Percentiles rank a stretch among this genome's conserved stretches.
phyloP scores from a whole-genome alignment of 2,888 invertebrate species.

The Norana najaformis region DNA sequence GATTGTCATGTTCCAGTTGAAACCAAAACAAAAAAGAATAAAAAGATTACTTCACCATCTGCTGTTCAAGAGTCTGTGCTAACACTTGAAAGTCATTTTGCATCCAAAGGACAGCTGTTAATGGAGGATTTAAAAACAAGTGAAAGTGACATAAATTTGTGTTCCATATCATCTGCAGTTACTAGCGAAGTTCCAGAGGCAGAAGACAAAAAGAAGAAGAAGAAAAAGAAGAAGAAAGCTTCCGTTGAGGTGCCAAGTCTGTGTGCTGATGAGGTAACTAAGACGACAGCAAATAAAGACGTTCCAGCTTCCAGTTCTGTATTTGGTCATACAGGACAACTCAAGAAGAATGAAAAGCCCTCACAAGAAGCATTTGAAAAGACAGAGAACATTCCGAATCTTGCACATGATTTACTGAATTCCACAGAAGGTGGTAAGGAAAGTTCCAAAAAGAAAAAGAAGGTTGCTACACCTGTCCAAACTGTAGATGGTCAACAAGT shows the following conservation, averaged over 20 bases:
- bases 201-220: conserved; percentile 17
- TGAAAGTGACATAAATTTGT: background rate
- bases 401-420: background rate
- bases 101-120: background rate
- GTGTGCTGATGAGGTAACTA: background rate
- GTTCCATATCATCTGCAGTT: background rate
- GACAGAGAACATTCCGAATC: background rate
- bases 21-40: too few relatives aligned
- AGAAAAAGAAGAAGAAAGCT: conserved; percentile 9
- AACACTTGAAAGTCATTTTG: background rate
- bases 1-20: too few relatives aligned
- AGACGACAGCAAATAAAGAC: background rate
- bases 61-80: background rate
- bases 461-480: background rate
- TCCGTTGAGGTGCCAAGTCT: background rate
- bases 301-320: background rate
- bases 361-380: background rate
- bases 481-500: background rate
- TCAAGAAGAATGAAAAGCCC: background rate
- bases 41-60: too few relatives aligned
- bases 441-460: background rate
- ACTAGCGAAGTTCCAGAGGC: background rate
- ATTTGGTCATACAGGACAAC: background rate
- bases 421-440: background rate
- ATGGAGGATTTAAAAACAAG: background rate